Evolutionary conservation across 2,797 vertebrate species (phyloP).

Genomic region (Lophius americanus): DNA sequence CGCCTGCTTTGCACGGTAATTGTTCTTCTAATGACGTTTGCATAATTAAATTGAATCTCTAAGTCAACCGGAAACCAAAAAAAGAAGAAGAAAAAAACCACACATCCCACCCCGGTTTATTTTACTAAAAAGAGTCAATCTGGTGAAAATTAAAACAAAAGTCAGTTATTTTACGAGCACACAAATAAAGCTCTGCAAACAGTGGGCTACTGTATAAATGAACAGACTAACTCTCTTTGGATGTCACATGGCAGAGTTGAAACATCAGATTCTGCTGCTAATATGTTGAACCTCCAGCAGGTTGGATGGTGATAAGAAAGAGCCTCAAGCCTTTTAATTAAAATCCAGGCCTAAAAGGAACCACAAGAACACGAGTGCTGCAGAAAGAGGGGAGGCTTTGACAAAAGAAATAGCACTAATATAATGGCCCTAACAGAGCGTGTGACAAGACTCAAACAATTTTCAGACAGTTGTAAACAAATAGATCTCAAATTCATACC

Average conservation of each 20-base stretch:
- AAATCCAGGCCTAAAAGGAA: not conserved
- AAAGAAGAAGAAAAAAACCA: not conserved
- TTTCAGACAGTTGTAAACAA: too few relatives aligned
- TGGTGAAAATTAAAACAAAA: slow-evolving; percentile 25
- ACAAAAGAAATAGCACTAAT: too few relatives aligned
- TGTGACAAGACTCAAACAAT: too few relatives aligned
- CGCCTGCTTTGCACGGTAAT: not conserved
- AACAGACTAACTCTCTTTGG: slow-evolving; percentile 49
- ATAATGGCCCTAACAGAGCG: too few relatives aligned
- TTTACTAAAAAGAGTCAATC: slow-evolving; percentile 12
- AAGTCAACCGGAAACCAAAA: slow-evolving; percentile 5
- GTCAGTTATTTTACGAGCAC: not conserved
- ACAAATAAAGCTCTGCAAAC: slow-evolving; percentile 30
- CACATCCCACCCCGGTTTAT: not conserved
- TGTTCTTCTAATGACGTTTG: not conserved
- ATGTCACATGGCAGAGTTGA: slow-evolving; percentile 55
- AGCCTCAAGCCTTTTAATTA: not conserved
- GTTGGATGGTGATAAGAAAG: slow-evolving; percentile 35
- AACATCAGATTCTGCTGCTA: slow-evolving; percentile 24
- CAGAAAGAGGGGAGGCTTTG: too few relatives aligned
- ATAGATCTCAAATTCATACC: too few relatives aligned
- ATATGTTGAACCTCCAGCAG: slow-evolving; percentile 13
- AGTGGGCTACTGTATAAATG: slow-evolving; percentile 59
- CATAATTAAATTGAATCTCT: slow-evolving; percentile 1
- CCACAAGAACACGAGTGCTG: too few relatives aligned